A percentile compares a stretch with the other conserved stretches of the same genome.
Conservation (phyloP, 2,888 invertebrate genomes). For the Lottia gigantea region DNA sequence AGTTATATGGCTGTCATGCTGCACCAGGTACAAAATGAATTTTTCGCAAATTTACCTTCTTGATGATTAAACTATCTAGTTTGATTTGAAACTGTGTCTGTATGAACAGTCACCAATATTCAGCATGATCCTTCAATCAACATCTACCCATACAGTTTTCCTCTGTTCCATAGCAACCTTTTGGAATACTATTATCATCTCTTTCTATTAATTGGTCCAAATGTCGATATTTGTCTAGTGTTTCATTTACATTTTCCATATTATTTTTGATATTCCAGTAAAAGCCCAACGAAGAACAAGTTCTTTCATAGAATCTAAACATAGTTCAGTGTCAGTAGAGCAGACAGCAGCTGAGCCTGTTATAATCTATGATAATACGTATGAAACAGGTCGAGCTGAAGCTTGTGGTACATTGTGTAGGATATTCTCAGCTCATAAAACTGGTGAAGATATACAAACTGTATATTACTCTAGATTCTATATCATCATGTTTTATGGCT, state of each 20-base stretch:
- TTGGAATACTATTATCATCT: no score
- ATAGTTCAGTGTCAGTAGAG: conserved; percentile 53
- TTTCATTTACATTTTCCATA: no score
- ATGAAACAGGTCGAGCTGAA: conserved; percentile 83
- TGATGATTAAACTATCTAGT: neutral
- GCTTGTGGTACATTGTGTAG: conserved; percentile 94
- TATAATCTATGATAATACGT: conserved; percentile 49
- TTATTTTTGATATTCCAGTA: conserved; percentile 21
- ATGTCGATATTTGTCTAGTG: no score
- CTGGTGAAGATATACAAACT: conserved; percentile 91
- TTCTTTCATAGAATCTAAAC: conserved; percentile 61
- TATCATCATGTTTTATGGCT: conserved; percentile 88
- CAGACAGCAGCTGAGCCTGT: conserved; percentile 39
- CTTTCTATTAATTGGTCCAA: no score
- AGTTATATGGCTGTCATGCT: conserved; percentile 65
- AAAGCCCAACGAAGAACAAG: conserved; percentile 54
- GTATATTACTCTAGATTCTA: conserved; percentile 93
- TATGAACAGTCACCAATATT: no score
- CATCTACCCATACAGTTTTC: no score
- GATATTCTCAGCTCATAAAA: conserved; percentile 95
- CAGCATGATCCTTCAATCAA: no score
- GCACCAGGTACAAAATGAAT: conserved; percentile 45
- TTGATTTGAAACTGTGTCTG: no score
- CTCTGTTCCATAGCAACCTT: no score
- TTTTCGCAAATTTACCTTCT: neutral